Evolutionary conservation across 2,797 vertebrate genomes (phyloP), one percentile per base, ranked within the genome.

Genomic region (Bryconaethiops microstoma): DNA sequence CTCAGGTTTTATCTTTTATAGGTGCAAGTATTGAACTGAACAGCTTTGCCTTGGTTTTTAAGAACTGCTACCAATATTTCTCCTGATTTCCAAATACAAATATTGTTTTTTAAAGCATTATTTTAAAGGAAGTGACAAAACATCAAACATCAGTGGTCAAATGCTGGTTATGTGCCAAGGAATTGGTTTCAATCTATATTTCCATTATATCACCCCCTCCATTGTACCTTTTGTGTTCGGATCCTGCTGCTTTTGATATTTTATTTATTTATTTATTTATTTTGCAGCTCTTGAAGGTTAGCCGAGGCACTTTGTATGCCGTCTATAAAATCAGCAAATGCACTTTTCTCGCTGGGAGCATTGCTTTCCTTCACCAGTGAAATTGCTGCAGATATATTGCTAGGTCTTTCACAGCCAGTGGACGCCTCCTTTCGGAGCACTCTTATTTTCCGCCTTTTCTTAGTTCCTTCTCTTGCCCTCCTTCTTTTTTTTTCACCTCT

Each of bases 311-410:
- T 67, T 19, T 67, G 48, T 65, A 13, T 57, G 69, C 13, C 74
- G 50, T 55, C 57, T 62, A 52, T 29, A 60, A n/a, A 63, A 74
- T 50, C 25, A 72, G 40, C 23, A 29, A 35, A 35, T 1, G 23
- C 23, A 29, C 67, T 74, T 7, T 69, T 64, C 50, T 74, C 42
- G 35, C 19, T 60, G 68, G 40, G 57, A 74, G 63, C 70, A 78
- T 21, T 78, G 65, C 19, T 54, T 74, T 39, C 57, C 54, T 67
- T 54, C 17, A 67, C 55, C 59, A 25, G n/a, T 74, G 29, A 74
- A 78, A 69, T 74, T 73, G 67, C 62, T 65, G 65, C 16, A 55
- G 54, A 65, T 78, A 71, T 80, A 78, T 69, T 76, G 50, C 42
- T 52, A 45, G 73, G 45, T 70, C 54, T 68, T 71, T 82, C 52